Conservation (phyloP, 2,113 vertebrate genomes). For the Nycticryphes semicollaris region DNA sequence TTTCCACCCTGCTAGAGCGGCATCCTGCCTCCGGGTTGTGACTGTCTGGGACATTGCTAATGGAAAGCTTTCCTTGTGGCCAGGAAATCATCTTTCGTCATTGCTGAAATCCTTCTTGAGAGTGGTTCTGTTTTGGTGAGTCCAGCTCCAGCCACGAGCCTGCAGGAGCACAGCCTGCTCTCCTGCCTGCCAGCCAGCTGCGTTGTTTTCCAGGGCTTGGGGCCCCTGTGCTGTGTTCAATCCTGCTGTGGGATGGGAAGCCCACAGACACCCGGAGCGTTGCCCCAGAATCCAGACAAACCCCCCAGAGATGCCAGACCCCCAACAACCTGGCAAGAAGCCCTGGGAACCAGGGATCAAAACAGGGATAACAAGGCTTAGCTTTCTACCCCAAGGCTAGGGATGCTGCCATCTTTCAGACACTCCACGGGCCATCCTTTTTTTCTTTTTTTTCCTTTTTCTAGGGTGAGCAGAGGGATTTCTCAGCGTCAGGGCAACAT, state of each 20-base stretch:
- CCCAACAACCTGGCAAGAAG: conserved; percentile 9
- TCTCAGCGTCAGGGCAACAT: not conserved
- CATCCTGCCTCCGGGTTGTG: not conserved
- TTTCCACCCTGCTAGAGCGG: not conserved
- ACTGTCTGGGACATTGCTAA: not conserved
- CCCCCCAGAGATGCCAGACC: conserved; percentile 16
- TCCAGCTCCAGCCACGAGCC: not conserved
- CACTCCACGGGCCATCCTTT: rapidly evolving
- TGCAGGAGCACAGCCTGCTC: not conserved
- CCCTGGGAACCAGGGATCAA: conserved; percentile 39
- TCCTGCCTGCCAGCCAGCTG: not conserved
- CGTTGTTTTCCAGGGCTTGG: not conserved
- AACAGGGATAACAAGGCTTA: not conserved
- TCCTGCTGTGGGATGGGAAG: not conserved
- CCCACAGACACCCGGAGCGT: not conserved
- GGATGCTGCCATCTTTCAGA: conserved; percentile 41
- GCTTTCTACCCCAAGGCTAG: not conserved
- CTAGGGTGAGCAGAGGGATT: not conserved
- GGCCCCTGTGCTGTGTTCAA: not conserved
- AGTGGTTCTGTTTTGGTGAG: not conserved
- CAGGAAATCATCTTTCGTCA: not conserved
- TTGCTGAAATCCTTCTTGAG: not conserved
- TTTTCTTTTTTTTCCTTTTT: not conserved
- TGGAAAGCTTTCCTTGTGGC: not conserved
- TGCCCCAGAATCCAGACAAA: conserved; percentile 22